Conservation (phyloP, 37 sponge, comb jelly and placozoan species). For the Cladorhizidae sp. region DNA sequence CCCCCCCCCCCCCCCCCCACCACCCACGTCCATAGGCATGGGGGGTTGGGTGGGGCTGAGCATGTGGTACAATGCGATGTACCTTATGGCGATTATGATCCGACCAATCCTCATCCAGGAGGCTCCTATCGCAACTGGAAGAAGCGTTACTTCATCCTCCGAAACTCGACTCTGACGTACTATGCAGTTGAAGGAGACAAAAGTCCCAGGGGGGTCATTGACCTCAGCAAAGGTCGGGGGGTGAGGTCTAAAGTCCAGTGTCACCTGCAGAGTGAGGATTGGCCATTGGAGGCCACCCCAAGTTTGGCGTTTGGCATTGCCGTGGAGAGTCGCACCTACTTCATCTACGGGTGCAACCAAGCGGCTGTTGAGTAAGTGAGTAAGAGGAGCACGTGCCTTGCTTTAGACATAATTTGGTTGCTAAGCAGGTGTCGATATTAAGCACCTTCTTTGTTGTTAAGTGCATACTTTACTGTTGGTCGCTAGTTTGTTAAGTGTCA, state of each 20-base stretch:
- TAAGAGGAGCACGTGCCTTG: too few relatives aligned
- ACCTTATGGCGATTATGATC: too few relatives aligned
- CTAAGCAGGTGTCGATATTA: too few relatives aligned
- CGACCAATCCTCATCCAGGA: slow-evolving; percentile 22
- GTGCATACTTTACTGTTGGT: too few relatives aligned
- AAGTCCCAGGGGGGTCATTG: slow-evolving; percentile 53
- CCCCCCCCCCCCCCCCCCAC: too few relatives aligned
- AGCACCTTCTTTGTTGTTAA: too few relatives aligned
- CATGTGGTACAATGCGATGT: too few relatives aligned
- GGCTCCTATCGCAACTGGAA: slow-evolving; percentile 64
- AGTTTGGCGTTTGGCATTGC: slow-evolving; percentile 54
- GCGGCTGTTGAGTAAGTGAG: slow-evolving; percentile 50
- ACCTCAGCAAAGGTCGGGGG: slow-evolving; percentile 50
- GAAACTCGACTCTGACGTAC: slow-evolving; percentile 32
- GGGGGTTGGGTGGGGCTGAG: too few relatives aligned
- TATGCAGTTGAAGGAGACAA: slow-evolving; percentile 39
- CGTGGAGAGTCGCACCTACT: slow-evolving; percentile 54
- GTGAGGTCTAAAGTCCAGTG: slow-evolving; percentile 38
- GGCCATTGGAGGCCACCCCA: slow-evolving; percentile 51
- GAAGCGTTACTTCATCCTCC: slow-evolving; percentile 61
- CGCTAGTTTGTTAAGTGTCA: too few relatives aligned
- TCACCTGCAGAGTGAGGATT: slow-evolving; percentile 12
- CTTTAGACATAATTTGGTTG: too few relatives aligned
- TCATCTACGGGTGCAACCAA: slow-evolving; percentile 47
- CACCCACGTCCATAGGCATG: too few relatives aligned